A percentile compares a stretch with the other conserved stretches of the same genome.
Evolutionary conservation across 1,140 invertebrate species (phyloP).

Genomic region (Mylabris phalerata): DNA sequence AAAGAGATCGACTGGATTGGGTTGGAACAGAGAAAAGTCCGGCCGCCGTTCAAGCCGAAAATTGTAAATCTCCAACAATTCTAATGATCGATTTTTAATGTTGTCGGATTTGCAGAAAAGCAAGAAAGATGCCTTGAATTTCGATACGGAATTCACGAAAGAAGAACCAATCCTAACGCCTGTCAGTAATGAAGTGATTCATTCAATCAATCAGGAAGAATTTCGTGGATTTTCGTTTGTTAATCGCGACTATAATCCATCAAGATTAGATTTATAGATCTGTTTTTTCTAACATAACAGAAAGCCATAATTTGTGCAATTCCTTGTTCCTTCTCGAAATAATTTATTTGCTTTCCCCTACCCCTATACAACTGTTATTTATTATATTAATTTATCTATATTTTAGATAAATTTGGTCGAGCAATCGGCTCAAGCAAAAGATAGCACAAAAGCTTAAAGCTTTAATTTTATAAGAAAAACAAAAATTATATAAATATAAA

Average conservation of each 20-base stretch:
- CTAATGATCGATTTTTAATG: neutral
- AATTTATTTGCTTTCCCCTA: neutral
- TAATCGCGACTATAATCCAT: constrained; percentile 85
- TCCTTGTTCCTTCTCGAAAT: neutral
- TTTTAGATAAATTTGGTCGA: neutral
- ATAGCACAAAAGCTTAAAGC: neutral
- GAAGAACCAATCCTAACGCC: constrained; percentile 96
- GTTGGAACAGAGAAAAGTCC: constrained; percentile 82
- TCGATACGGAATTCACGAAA: constrained; percentile 98
- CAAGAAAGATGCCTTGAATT: constrained; percentile 95
- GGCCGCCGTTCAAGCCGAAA: constrained; percentile 96
- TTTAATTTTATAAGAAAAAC: neutral
- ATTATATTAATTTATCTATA: neutral
- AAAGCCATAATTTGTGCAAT: neutral
- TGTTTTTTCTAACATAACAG: neutral
- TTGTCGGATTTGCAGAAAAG: constrained; percentile 50
- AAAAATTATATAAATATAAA: no score
- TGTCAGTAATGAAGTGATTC: constrained; percentile 80
- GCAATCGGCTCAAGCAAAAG: no score
- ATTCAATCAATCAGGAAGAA: constrained; percentile 95
- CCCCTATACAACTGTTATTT: neutral
- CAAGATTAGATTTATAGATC: constrained; percentile 36
- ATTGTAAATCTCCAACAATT: constrained; percentile 70
- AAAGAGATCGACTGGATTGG: constrained; percentile 94
- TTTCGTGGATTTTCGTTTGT: constrained; percentile 96